Base-by-base conservation (phyloP, 2,113 vertebrate genomes). In the Cisticola juncidis region DNA sequence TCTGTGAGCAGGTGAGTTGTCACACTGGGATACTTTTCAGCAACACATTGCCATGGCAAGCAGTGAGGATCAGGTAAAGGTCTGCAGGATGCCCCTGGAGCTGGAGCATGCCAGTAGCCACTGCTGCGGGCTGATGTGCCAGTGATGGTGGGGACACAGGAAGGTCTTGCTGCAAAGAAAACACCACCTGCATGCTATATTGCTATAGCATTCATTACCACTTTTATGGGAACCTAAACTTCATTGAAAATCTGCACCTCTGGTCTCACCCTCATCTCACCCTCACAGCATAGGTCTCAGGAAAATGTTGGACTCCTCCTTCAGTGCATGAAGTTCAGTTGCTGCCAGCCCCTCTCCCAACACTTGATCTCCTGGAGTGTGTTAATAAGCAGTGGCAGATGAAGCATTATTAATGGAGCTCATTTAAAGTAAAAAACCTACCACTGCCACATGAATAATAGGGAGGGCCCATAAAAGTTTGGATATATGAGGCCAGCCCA, bases 151-250 rank as follows among this genome's bases (percentile, higher is more conserved):
- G 23, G 33, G 81, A 42, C 4, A 5, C 51, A 4, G 44, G 81
- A 94, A 96, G 42, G 18, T 54, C 72, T 90, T 82, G 68, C 68
- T 45, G 35, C 78, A 62, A 70, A 93, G 50, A 83, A 77, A 89
- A 74, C 1, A 16, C 21, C 1, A 0, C 44, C 77, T 90, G 35
- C 22, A 28, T 9, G 29, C 47, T 42, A 6, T 31, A 17, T 61
- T 48, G 7, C 17, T 44, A 3, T 1, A 47, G 79, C 79, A 58
- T 80, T 62, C 61, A 28, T 69, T 17, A 54, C 22, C 42, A 36
- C 23, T 51, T 78, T 81, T 85, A 69, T 50, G 29, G 70, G 53
- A 90, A 83, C 69, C 22, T 56, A 73, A 89, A 90, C 38, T 86
- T 91, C 35, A 86, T 65, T 61, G 47, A 53, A 88, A 87, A 94